Evolutionary conservation across 2,113 vertebrate species (phyloP).

Genomic region (Synodontis membranacea): DNA sequence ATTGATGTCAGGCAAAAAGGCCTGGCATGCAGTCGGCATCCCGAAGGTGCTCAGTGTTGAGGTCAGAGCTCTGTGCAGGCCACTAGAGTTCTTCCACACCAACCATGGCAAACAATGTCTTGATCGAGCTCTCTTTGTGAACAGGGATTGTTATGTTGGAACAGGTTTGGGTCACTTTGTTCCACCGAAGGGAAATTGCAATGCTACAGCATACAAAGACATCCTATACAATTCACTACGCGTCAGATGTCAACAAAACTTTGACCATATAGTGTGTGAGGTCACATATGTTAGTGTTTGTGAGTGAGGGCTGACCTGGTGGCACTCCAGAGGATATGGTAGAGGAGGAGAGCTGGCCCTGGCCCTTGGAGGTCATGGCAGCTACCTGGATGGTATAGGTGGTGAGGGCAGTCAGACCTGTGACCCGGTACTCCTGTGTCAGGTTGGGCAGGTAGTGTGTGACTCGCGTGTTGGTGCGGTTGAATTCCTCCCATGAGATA

Average conservation of each 20-base stretch:
- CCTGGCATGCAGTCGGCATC: too few relatives aligned
- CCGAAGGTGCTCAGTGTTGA: too few relatives aligned
- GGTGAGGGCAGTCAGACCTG: constrained; percentile 92
- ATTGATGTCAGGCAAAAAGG: neutral
- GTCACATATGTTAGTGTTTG: neutral
- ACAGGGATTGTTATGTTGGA: too few relatives aligned
- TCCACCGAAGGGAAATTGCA: neutral
- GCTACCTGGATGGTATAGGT: constrained; percentile 99
- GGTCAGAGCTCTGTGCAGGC: too few relatives aligned
- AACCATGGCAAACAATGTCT: too few relatives aligned
- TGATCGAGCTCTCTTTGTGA: too few relatives aligned
- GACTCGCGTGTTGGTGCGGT: constrained; percentile 94
- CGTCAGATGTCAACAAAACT: neutral
- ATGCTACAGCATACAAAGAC: neutral
- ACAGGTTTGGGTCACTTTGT: too few relatives aligned
- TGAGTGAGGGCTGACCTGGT: constrained; percentile 78
- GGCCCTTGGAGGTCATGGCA: constrained; percentile 94
- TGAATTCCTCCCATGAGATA: constrained; percentile 99
- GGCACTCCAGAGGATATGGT: constrained; percentile 98
- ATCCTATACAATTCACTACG: neutral
- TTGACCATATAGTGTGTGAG: neutral
- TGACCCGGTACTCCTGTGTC: constrained; percentile 94
- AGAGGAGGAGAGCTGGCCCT: constrained; percentile 89
- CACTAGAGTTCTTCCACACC: too few relatives aligned
- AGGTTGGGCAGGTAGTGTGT: constrained; percentile 94